Base-by-base conservation (phyloP, 1,140 invertebrate species). In the Trichomalopsis sarcophagae region DNA sequence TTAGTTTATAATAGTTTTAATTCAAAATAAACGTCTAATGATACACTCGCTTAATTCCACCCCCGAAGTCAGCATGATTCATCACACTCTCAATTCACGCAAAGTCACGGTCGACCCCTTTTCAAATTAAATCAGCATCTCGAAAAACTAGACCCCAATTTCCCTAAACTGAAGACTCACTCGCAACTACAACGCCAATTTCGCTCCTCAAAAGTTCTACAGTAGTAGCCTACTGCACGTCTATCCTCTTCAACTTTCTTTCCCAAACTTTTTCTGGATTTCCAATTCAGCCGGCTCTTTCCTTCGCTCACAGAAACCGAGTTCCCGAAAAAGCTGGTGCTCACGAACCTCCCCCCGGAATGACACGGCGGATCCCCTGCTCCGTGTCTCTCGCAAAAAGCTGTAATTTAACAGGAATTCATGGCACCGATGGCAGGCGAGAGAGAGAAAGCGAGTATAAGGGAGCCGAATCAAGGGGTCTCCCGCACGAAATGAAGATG, bases 351-450 rank as follows among this genome's bases (percentile, higher is more conserved):
- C 17, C 21, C 55, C 68, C 21, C 27, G 68, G 30, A 71, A 33
- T 33, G 27, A 62, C 17, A 62, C 55, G 55, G 0, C 6, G 55
- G n/a, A 62, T 71, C 68, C 68, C 21, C 68, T 71, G 13, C 62
- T 68, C 62, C 14, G 2, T n/a, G 0, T 30, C 23, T 7, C 36
- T 75, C 36, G 74, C 21, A 40, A 23, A 75, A 75, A 40, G 40
- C 11, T 75, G 69, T 4, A 75, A 75, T 75, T 40, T 75, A 36
- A 44, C 21, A 40, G 74, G 74, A 75, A 75, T 75, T 23, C 74
- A n/a, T 44, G 36, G 36, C 2, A 4, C 3, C 33, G 36, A 75
- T 33, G 10, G 36, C 33, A 10, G 11, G 27, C 0, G 14, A 30
- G 68, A 30, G 33, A 36, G 33, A 36, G 33, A 36, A 0, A 36